Conservation (phyloP, 1,140 invertebrate species). For the Heliconius himera region DNA sequence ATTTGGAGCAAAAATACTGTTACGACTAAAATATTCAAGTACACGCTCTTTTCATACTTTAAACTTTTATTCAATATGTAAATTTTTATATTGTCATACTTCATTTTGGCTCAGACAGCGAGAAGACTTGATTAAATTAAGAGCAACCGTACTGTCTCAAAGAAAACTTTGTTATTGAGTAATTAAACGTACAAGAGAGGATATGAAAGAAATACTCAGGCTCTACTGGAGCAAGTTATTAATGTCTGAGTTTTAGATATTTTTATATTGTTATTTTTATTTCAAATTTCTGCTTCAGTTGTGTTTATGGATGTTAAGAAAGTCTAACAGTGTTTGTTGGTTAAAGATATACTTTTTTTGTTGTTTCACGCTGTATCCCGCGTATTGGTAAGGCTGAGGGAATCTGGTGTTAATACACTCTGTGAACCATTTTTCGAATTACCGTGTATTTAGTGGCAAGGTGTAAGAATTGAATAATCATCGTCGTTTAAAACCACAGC, state of each 20-base stretch:
- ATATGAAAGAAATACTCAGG: conserved; percentile 21
- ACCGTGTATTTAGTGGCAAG: not conserved
- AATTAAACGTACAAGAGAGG: conserved; percentile 28
- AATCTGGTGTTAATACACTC: not conserved
- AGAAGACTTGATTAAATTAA: conserved; percentile 32
- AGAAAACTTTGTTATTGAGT: conserved; percentile 31
- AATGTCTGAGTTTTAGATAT: conserved; percentile 25
- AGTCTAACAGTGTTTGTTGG: no score
- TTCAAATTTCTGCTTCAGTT: not conserved
- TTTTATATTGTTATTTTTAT: conserved; percentile 15
- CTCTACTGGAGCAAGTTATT: conserved; percentile 23
- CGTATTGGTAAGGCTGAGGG: not conserved
- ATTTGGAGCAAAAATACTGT: not conserved
- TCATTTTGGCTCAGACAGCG: conserved; percentile 11
- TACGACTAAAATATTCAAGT: conserved; percentile 1
- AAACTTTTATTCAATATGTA: conserved; percentile 8
- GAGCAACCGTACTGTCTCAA: conserved; percentile 25
- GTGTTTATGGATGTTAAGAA: not conserved
- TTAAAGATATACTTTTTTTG: not conserved
- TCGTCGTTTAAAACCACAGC: no score
- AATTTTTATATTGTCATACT: conserved; percentile 15
- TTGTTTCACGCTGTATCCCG: not conserved
- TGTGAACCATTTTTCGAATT: not conserved
- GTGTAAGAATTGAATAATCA: not conserved
- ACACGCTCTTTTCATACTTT: conserved; percentile 6